Conservation (phyloP, 1,140 invertebrate species). For the Listronotus oregonensis region DNA sequence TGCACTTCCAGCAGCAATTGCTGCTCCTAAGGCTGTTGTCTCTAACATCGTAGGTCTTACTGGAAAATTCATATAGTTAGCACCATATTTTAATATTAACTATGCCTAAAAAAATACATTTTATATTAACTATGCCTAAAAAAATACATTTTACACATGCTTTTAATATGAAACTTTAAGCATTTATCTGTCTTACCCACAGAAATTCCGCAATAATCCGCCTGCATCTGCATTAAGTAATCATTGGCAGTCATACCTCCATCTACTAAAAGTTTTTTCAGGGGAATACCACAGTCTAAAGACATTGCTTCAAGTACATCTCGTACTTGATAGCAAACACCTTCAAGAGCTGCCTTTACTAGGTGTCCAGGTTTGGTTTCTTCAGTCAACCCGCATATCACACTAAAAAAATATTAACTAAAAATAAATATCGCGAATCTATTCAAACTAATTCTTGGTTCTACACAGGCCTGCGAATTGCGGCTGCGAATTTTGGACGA, state of each 20-base stretch:
- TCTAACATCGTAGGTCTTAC: slow-evolving; percentile 90
- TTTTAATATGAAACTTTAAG: no score
- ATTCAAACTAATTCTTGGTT: no score
- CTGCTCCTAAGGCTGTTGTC: slow-evolving; percentile 89
- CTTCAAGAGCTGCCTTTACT: slow-evolving; percentile 85
- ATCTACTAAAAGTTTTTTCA: slow-evolving; percentile 83
- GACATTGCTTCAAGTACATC: slow-evolving; percentile 87
- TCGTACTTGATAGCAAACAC: slow-evolving; percentile 88
- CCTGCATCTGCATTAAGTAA: slow-evolving; percentile 89
- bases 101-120: no score
- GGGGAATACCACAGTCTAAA: slow-evolving; percentile 83
- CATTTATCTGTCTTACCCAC: slow-evolving; percentile 60
- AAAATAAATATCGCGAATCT: no score
- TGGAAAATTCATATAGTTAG: slow-evolving; percentile 31
- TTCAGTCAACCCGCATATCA: slow-evolving; percentile 76
- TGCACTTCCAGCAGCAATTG: slow-evolving; percentile 87
- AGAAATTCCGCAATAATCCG: slow-evolving; percentile 87
- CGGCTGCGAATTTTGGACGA: no score
- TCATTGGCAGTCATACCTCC: slow-evolving; percentile 92
- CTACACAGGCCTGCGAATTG: no score
- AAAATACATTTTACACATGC: no score
- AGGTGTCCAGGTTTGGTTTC: slow-evolving; percentile 83
- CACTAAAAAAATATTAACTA: no score
- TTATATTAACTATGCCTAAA: not conserved
- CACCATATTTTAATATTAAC: not conserved